Evolutionary conservation across 2,888 invertebrate genomes (phyloP), one percentile per base, ranked within the genome.

Genomic region (Physocephala rufipes): DNA sequence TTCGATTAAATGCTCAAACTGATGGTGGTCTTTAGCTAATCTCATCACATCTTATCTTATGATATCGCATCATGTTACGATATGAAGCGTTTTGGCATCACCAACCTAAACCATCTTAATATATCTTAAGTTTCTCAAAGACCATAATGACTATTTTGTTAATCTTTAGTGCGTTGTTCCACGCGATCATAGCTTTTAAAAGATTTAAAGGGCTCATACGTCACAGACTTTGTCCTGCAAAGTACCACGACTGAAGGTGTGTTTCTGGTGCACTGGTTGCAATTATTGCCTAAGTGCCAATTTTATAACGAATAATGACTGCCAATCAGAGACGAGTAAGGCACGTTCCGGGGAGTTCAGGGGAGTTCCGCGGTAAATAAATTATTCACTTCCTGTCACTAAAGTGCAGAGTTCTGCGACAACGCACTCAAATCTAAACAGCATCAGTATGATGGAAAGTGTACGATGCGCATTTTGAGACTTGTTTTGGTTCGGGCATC

Each of bases 361-460:
- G n/a, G n/a, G n/a, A n/a, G n/a, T n/a, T 36, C 15, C 12, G 36
- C 30, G 30, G 68, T 30, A 16, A n/a, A 68, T 51, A 53, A 61
- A 68, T 68, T 47, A 68, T 21, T 43, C 51, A 61, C 68, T 68
- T 68, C 68, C 68, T 68, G 61, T 68, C 68, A 61, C 67, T 49
- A 28, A 49, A 28, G 43, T 59, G 24, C 36, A 15, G 24, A 7
- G 12, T 45, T 16, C 28, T 2, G 30, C 55, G 45, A 21, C 30
- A 47, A 47, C 24, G 47, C 61, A 68, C 36, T 61, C 36, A 30
- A 26, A 36, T n/a, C 49, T 24, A 62, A n/a, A 68, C 62, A 19
- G 51, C 43, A 51, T 21, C 24, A 58, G 58, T 19, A 49, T 55
- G 58, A 59, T n/a, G 58, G 45, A 67, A 67, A 58, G 24, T 47